Base-by-base conservation (phyloP, 2,113 vertebrate genomes). In the Ophthalmotilapia sp. region DNA sequence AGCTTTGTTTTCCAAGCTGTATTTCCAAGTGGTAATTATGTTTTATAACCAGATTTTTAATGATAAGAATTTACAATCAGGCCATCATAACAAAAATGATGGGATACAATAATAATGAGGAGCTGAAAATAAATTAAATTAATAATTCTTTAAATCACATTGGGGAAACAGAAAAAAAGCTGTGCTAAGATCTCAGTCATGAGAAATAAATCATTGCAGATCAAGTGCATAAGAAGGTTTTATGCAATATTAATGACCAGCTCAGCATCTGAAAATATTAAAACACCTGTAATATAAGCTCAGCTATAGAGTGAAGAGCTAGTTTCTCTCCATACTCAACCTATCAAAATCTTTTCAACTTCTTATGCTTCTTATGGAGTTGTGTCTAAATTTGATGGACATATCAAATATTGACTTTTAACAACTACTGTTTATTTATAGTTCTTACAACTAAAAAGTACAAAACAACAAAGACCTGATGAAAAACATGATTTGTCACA, bases 401-500 rank as follows among this genome's bases (percentile, higher is more conserved):
- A 29, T 9, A 21, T 86, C 6, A 85, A 73, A 58, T 56, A 12
- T 7, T 54, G n/a, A 14, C 75, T 53, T 83, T 75, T 36, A 82
- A 31, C 56, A 58, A 54, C 7, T 29, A 0, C 73, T 31, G 9
- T 4, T 42, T 21, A 56, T 82, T 79, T 36, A 15, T 56, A 49
- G 26, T 38, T 21, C 7, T 29, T 21, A 56, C 68, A 36, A 65
- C 26, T 60, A 5, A 53, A 65, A 36, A 33, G 85, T 47, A 62
- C 40, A 75, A 62, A 80, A 65, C 73, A 89, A 81, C 70, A 21
- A 75, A 75, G 40, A 54, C 65, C 54, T 53, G 6, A 81, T 70
- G 9, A 68, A 29, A 68, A 85, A n/a, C 31, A 12, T 14, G 38
- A 9, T 77, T 70, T 54, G 75, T 89, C 87, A 82, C 83, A 91